Percentiles rank a stretch among this genome's conserved stretches.
Conservation (phyloP, 2,888 invertebrate genomes). For the Folsomia candida region DNA sequence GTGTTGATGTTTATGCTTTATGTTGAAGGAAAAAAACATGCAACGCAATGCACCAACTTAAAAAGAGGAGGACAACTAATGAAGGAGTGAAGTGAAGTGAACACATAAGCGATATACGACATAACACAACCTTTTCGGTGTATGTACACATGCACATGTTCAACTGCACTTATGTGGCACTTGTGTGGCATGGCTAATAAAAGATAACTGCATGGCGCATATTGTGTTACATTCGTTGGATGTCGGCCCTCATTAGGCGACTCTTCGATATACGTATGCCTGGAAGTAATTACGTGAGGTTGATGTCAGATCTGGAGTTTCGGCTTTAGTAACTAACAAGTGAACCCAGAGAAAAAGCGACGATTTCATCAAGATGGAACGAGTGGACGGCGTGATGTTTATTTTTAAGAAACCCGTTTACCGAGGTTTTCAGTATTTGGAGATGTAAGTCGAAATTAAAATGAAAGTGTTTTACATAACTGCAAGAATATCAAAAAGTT, state of each 20-base stretch:
- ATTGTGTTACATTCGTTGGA: background rate
- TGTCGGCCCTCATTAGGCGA: background rate
- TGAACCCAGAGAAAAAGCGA: background rate
- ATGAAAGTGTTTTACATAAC: background rate
- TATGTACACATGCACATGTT: no score
- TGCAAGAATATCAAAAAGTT: background rate
- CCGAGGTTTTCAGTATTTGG: constrained; percentile 77
- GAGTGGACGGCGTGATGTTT: constrained; percentile 72
- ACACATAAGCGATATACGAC: no score
- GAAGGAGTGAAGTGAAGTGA: no score
- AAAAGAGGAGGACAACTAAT: no score
- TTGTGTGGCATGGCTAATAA: background rate
- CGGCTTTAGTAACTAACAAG: background rate
- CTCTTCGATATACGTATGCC: background rate
- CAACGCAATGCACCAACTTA: no score
- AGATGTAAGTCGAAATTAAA: constrained; percentile 66
- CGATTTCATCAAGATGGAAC: constrained; percentile 59
- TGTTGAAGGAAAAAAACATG: no score
- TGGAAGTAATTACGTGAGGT: constrained; percentile 4
- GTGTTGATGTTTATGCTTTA: no score
- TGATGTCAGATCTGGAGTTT: background rate
- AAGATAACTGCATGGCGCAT: background rate
- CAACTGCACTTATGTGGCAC: no score
- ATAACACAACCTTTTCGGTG: no score
- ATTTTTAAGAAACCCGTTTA: constrained; percentile 77